Percentiles rank a stretch among this genome's conserved stretches.
Evolutionary conservation across 2,888 invertebrate species (phyloP).

Genomic region (Patella caerulea): DNA sequence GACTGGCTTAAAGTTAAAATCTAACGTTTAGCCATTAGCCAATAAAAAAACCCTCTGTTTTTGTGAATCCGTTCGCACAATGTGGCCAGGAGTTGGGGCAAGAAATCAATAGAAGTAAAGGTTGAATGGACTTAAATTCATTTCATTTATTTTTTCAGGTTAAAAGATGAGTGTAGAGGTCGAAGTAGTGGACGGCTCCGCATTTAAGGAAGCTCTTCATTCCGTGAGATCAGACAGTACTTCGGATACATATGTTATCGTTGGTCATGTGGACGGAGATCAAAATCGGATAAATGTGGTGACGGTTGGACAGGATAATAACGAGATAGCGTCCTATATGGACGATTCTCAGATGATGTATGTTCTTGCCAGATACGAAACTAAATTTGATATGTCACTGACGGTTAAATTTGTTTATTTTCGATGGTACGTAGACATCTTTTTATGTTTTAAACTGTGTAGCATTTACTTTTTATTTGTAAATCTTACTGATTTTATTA

Average conservation of each 20-base stretch:
- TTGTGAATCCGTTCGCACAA: too few species aligned
- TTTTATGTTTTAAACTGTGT: too few species aligned
- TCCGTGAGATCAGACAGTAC: conserved; percentile 57
- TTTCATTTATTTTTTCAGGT: not conserved
- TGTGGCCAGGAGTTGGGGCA: too few species aligned
- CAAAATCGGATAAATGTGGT: conserved; percentile 54
- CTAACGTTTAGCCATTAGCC: too few species aligned
- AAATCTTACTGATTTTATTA: too few species aligned
- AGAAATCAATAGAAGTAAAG: too few species aligned
- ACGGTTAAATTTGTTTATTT: conserved; percentile 70
- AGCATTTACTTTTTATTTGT: too few species aligned
- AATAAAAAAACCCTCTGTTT: too few species aligned
- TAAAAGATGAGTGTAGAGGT: conserved; percentile 63
- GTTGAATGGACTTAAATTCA: too few species aligned
- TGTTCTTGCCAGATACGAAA: conserved; percentile 61
- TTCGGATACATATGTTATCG: conserved; percentile 51
- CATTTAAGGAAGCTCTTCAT: conserved; percentile 52
- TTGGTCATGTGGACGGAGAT: conserved; percentile 63
- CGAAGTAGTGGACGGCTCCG: conserved; percentile 48
- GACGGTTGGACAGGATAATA: conserved; percentile 47
- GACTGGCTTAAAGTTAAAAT: too few species aligned
- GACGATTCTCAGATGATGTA: conserved; percentile 62
- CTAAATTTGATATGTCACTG: conserved; percentile 67
- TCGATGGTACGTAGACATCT: conserved; percentile 60
- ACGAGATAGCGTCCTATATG: conserved; percentile 46